Base-by-base conservation (phyloP, 2,113 vertebrate species). In the Rhinichthys klamathensis region DNA sequence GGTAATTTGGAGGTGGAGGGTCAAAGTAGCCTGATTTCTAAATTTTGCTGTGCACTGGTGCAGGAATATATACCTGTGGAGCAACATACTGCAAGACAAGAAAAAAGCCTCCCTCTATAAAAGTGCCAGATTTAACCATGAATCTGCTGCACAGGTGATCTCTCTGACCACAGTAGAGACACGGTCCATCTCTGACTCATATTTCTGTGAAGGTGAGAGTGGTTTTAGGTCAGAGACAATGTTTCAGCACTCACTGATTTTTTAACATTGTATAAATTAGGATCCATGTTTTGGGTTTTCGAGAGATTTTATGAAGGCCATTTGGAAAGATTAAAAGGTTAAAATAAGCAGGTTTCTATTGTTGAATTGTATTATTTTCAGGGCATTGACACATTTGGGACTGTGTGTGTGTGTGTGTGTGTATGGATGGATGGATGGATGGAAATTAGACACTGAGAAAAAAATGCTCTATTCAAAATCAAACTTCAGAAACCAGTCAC, bases 11-110 rank as follows among this genome's bases (percentile, higher is more conserved):
- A 60, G 11, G 11, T n/a, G 18, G 30, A 65, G 41, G 41, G 27
- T 81, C 79, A 51, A 63, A 67, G 60, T 9, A 18, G 35, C 41
- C 41, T 81, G 78, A 67, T 67, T 67, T 67, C 38, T 81, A 4
- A 81, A 49, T 81, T 46, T 81, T 81, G 58, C 35, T 49, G 61
- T 65, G 23, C 58, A 80, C 58, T 63, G 61, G 41, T 65, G 27
- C 18, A 8, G 13, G 11, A 67, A 67, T 41, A 63, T 69, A 27
- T 82, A 10, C 80, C 69, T 9, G 9, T 61, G 76, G 76, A 61
- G 6, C 25, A 82, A 32, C 23, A 44, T 13, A 51, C 44, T 65
- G 60, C 15, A 15, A 32, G 15, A 1, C n/a, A n/a, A n/a, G n/a
- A 80, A 27, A 61, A 56, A 54, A 15, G 32, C 13, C 21, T 60